Percentiles rank a stretch among this genome's conserved stretches.
Conservation (phyloP, 2,113 vertebrate genomes). For the Pontoporia blainvillei region DNA sequence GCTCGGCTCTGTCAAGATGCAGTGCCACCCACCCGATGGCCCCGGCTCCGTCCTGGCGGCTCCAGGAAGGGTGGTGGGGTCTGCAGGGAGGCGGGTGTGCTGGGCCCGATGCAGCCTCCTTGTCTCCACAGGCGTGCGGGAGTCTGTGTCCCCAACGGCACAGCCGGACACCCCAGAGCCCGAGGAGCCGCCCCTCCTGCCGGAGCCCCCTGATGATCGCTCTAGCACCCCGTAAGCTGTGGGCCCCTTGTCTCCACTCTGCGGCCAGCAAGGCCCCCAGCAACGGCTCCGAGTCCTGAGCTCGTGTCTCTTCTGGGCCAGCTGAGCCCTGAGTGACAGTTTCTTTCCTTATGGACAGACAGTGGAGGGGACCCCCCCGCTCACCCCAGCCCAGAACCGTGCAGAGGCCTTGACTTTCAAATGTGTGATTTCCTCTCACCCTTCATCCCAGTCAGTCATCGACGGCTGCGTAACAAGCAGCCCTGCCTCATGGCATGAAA, state of each 20-base stretch:
- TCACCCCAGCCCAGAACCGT: accelerated
- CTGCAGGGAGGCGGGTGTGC: accelerated
- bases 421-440: accelerated
- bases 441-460: background rate
- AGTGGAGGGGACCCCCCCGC: accelerated
- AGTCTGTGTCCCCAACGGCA: constrained; percentile 92
- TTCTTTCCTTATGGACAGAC: background rate
- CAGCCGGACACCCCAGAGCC: constrained; percentile 83
- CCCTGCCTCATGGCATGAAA: background rate
- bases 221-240: constrained; percentile 89
- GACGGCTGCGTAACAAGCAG: background rate
- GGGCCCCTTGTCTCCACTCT: background rate
- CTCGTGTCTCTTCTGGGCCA: background rate
- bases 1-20: accelerated
- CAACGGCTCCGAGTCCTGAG: background rate
- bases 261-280: accelerated
- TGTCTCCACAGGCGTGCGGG: constrained; percentile 87
- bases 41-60: accelerated
- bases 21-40: accelerated
- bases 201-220: constrained; percentile 89
- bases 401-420: background rate
- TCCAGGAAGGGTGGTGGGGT: accelerated
- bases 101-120: background rate
- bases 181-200: constrained; percentile 87
- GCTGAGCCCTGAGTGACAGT: background rate